A percentile compares a stretch with the other conserved stretches of the same genome.
These are phyloP conservation scores for Laspeyria flexula DNA, from an alignment of 2,888 invertebrate species.

Conservation along the genomic window DNA sequence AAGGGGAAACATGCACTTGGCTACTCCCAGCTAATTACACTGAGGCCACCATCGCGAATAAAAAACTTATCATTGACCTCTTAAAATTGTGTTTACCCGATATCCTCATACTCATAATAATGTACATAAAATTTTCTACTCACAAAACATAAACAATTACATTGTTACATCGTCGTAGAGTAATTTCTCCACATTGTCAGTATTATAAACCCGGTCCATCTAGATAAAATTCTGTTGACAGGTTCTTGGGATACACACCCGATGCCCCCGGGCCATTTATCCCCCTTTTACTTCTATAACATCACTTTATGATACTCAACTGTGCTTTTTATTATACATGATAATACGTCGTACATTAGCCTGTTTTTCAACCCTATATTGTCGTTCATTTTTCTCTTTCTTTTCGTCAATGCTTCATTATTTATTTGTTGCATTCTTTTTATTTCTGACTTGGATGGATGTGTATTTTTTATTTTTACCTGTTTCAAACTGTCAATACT, in stretches of 20 bases:
- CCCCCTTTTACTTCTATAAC: conserved; percentile 78
- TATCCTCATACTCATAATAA: neutral
- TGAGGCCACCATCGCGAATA: too few relatives aligned
- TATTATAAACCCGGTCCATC: conserved; percentile 36
- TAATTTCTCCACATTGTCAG: conserved; percentile 24
- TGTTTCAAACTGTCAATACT: neutral
- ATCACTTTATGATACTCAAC: conserved; percentile 80
- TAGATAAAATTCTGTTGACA: conserved; percentile 34
- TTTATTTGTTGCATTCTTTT: conserved; percentile 49
- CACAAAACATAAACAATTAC: neutral
- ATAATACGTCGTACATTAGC: conserved; percentile 78
- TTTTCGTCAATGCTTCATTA: conserved; percentile 53
- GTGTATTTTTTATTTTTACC: conserved; percentile 11
- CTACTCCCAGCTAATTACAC: too few relatives aligned
- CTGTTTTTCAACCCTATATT: conserved; percentile 62
- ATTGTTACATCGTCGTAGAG: conserved; percentile 5
- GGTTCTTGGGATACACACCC: conserved; percentile 48
- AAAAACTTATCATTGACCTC: neutral
- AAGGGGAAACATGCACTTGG: too few relatives aligned
- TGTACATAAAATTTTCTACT: neutral
- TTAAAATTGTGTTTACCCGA: neutral
- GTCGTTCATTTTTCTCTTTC: conserved; percentile 48
- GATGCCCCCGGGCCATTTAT: conserved; percentile 65
- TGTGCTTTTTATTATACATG: conserved; percentile 81
- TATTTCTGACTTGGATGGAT: conserved; percentile 2